Conservation (phyloP, 2,888 invertebrate genomes). For the Synanthedon tipuliformis region DNA sequence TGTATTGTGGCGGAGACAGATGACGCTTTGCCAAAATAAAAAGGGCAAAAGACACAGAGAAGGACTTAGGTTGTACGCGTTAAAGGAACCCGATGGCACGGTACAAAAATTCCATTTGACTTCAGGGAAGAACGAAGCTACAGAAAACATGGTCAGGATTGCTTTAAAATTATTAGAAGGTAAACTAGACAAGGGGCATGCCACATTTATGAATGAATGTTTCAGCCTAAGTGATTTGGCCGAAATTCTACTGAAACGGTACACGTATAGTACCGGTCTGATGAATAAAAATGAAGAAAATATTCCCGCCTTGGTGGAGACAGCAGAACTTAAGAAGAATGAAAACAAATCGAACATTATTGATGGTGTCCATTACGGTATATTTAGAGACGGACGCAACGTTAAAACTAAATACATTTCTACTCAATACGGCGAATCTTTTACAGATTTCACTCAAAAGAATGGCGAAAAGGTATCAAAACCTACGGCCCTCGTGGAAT, state of each 20-base stretch:
- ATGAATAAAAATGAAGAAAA: conserved; percentile 18
- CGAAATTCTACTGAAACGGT: conserved; percentile 17
- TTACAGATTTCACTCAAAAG: conserved; percentile 8
- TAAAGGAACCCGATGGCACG: conserved; percentile 26
- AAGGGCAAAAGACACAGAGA: conserved; percentile 28
- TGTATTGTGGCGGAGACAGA: conserved; percentile 26
- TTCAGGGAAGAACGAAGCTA: conserved; percentile 11
- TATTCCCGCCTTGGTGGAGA: conserved; percentile 13
- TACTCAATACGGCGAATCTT: conserved; percentile 10
- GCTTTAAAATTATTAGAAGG: conserved; percentile 22
- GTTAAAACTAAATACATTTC: conserved; percentile 10
- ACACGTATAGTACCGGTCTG: conserved; percentile 36
- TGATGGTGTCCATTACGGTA: conserved; percentile 15
- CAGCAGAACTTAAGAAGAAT: conserved; percentile 12
- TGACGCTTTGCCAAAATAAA: conserved; percentile 24
- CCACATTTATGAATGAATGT: conserved; percentile 25
- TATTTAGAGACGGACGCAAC: conserved; percentile 13
- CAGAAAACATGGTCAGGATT: conserved; percentile 14
- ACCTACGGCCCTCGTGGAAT: conserved; percentile 12
- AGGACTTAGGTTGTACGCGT: conserved; percentile 28
- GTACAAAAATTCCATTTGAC: conserved; percentile 13
- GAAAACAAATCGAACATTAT: conserved; percentile 14
- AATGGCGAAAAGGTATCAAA: conserved; percentile 8
- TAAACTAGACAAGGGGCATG: conserved; percentile 19
- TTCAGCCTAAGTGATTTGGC: conserved; percentile 23